phyloP scores from a whole-genome alignment of 2,113 vertebrate genomes.

The Gracilinanus agilis region DNA sequence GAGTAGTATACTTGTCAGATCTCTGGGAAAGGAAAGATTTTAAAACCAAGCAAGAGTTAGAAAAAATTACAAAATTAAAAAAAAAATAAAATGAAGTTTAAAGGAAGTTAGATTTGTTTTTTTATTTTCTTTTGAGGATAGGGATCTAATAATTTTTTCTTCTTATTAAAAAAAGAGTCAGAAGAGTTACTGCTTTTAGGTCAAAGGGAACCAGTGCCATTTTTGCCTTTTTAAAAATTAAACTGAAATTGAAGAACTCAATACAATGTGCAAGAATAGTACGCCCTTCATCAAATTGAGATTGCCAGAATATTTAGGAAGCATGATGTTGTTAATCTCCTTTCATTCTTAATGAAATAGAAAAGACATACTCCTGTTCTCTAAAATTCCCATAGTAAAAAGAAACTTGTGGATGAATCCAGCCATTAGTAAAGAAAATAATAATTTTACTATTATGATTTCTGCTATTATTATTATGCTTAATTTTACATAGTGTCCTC shows the following conservation, averaged over 20 bases:
- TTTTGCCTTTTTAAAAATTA: not conserved
- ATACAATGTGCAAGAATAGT: not conserved
- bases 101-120: not conserved
- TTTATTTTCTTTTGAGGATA: no score
- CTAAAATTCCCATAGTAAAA: not conserved
- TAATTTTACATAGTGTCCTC: not conserved
- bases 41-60: no score
- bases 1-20: no score
- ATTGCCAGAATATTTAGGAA: not conserved
- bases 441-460: not conserved
- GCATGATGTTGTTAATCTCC: not conserved
- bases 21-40: no score
- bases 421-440: not conserved
- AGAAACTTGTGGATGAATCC: not conserved
- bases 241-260: constrained; percentile 22
- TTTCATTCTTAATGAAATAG: not conserved
- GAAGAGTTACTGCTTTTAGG: not conserved
- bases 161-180: not conserved
- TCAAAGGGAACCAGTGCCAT: constrained; percentile 12
- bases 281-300: constrained; percentile 16
- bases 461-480: not conserved
- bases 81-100: no score
- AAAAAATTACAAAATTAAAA: no score
- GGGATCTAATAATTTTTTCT: not conserved
- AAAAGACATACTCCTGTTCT: not conserved